A percentile compares a stretch with the other conserved stretches of the same genome.
phyloP scores from a whole-genome alignment of 2,888 invertebrate genomes.

The Cylindroiulus punctatus region DNA sequence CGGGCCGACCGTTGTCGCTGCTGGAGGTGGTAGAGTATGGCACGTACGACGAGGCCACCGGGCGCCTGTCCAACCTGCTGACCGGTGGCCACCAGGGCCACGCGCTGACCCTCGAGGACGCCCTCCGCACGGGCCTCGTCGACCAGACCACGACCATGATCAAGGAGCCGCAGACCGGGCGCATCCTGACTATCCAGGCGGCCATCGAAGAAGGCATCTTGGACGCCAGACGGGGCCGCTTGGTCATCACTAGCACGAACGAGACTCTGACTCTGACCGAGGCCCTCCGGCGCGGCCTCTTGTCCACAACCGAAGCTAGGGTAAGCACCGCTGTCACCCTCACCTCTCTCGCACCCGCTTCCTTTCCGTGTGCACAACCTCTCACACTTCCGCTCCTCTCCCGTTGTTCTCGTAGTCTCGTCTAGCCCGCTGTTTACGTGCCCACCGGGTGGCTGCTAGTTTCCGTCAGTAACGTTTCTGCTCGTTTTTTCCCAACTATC shows the following conservation, averaged over 20 bases:
- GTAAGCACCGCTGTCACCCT: conserved; percentile 73
- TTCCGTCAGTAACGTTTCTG: neutral
- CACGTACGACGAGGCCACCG: conserved; percentile 85
- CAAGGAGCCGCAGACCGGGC: conserved; percentile 72
- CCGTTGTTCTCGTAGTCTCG: conserved; percentile 44
- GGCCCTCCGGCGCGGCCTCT: conserved; percentile 86
- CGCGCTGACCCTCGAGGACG: conserved; percentile 78
- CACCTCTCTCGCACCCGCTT: neutral
- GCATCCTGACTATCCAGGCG: conserved; percentile 77
- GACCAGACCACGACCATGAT: conserved; percentile 87
- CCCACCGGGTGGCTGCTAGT: neutral
- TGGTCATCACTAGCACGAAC: conserved; percentile 79
- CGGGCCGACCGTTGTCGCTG: conserved; percentile 80
- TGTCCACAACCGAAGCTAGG: conserved; percentile 91
- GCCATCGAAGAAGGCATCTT: conserved; percentile 80
- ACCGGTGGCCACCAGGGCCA: conserved; percentile 63
- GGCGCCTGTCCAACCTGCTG: conserved; percentile 64
- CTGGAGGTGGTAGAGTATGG: conserved; percentile 83
- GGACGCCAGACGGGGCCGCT: conserved; percentile 79
- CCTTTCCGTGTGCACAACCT: conserved; percentile 39
- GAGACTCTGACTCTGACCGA: conserved; percentile 81
- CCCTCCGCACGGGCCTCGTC: conserved; percentile 80
- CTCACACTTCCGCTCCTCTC: conserved; percentile 15
- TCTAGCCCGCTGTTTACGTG: neutral
- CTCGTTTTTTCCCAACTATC: conserved; percentile 59